phyloP scores from a whole-genome alignment of 2,797 vertebrate genomes.

The Sebastes goodei region DNA sequence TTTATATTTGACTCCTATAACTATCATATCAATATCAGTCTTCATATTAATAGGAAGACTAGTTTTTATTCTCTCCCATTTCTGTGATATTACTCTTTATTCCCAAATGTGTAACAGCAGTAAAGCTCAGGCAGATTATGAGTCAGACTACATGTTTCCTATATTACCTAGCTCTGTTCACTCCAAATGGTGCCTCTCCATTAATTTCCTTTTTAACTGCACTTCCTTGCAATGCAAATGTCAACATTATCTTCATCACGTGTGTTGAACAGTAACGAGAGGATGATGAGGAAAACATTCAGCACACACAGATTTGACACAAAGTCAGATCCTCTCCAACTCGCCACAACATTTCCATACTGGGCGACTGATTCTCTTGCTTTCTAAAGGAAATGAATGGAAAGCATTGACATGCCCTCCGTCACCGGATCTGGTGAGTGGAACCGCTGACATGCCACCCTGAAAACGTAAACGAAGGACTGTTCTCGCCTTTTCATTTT shows the following conservation, averaged over 20 bases:
- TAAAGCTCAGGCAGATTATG: not conserved
- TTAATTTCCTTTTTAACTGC: not conserved
- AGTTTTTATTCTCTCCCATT: not conserved
- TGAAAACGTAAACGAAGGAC: too few species aligned
- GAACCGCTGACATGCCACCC: too few species aligned
- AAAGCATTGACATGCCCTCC: too few species aligned
- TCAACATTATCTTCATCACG: not conserved
- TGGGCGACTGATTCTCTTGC: too few species aligned
- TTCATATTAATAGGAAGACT: not conserved
- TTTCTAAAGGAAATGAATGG: too few species aligned
- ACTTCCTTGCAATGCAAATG: not conserved
- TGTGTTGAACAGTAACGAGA: not conserved
- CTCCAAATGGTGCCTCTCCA: not conserved
- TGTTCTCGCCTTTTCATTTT: too few species aligned
- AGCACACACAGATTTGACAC: not conserved
- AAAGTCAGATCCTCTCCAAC: not conserved
- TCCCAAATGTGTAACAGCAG: not conserved
- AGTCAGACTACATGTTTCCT: not conserved
- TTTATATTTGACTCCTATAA: too few species aligned
- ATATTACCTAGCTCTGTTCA: not conserved
- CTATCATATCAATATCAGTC: not conserved
- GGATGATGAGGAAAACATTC: not conserved
- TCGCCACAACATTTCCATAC: too few species aligned
- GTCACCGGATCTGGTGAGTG: too few species aligned
- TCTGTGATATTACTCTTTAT: not conserved